Base-by-base conservation (phyloP, 2,797 vertebrate species). In the Crenuchus spilurus region DNA sequence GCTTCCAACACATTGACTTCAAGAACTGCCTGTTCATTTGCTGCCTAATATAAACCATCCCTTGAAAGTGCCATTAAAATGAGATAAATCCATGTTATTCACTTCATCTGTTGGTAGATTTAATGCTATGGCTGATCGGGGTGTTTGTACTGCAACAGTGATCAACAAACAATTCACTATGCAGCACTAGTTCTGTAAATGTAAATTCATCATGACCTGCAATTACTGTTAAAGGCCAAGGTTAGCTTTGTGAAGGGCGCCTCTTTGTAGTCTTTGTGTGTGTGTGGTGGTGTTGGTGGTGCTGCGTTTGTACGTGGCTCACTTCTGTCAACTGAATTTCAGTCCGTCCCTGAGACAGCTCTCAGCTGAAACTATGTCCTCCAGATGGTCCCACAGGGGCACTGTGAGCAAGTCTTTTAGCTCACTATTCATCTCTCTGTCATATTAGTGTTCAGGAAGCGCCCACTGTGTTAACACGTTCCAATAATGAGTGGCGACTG, bases 361-460 rank as follows among this genome's bases (percentile, higher is more conserved):
- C 62, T 72, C 9, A 13, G 14, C 20, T 58, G 18, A 30, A 74
- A 55, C 39, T 48, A 39, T 11, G 51, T 26, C 33, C 18, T 74
- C 52, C 42, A 63, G 41, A 57, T 61, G 46, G 41, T 48, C 39
- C 63, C 60, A 71, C 35, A 31, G 46, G 20, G 30, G 2, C 49
- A 61, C 54, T 11, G 5, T 41, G 31, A 67, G 52, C 31, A 39
- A 48, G 14, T 24, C 48, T 60, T 28, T 31, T 58, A 18, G 54
- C 4, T 14, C 49, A 64, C 33, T 44, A 6, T 35, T 49, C 24
- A 28, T 49, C 31, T 26, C 39, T 49, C 52, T 60, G 33, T 41
- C 10, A 24, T 33, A 60, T 74, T 35, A 51, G 44, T 60, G 42
- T 60, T 55, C 64, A 60, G 44, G 66, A 74, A 31, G 51, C n/a